Evolutionary conservation across 2,797 vertebrate species (phyloP).

Genomic region (Microchirus variegatus): DNA sequence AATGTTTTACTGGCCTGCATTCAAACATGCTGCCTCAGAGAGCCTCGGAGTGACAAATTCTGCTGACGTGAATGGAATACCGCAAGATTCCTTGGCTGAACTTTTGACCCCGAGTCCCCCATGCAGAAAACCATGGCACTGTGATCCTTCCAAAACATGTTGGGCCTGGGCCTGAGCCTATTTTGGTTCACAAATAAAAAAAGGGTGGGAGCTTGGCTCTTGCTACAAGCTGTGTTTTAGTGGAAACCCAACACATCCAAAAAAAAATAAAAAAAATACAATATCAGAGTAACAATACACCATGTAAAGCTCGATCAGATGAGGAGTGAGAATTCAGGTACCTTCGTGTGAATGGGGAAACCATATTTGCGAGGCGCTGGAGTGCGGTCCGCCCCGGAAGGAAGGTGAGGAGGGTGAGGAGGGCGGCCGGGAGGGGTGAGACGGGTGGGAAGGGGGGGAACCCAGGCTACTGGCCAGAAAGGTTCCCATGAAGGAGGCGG

Average conservation of each 20-base stretch:
- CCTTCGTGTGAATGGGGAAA: conserved; percentile 98
- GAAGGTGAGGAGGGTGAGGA: conserved; percentile 92
- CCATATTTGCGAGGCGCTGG: conserved; percentile 95
- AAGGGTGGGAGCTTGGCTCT: conserved; percentile 56
- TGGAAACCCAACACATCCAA: conserved; percentile 51
- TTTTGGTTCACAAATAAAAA: conserved; percentile 64
- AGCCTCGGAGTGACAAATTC: conserved; percentile 62
- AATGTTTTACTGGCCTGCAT: conserved; percentile 52
- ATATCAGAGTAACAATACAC: conserved; percentile 62
- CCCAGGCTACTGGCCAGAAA: conserved; percentile 96
- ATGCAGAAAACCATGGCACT: conserved; percentile 64
- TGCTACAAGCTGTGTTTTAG: conserved; percentile 47
- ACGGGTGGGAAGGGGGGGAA: conserved; percentile 86
- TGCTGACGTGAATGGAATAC: conserved; percentile 74
- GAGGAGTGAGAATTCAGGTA: conserved; percentile 63
- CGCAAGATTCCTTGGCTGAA: conserved; percentile 79
- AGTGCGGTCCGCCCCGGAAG: conserved; percentile 90
- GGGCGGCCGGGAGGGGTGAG: conserved; percentile 87
- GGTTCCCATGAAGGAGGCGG: conserved; percentile 96
- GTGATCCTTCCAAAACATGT: conserved; percentile 47
- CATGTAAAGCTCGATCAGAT: conserved; percentile 27
- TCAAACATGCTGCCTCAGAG: conserved; percentile 39
- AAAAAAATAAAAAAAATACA: conserved; percentile 50
- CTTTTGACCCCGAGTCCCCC: conserved; percentile 71
- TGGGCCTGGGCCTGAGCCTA: conserved; percentile 43